Base-by-base conservation (phyloP, 1,140 invertebrate species). In the Zophobas morio region DNA sequence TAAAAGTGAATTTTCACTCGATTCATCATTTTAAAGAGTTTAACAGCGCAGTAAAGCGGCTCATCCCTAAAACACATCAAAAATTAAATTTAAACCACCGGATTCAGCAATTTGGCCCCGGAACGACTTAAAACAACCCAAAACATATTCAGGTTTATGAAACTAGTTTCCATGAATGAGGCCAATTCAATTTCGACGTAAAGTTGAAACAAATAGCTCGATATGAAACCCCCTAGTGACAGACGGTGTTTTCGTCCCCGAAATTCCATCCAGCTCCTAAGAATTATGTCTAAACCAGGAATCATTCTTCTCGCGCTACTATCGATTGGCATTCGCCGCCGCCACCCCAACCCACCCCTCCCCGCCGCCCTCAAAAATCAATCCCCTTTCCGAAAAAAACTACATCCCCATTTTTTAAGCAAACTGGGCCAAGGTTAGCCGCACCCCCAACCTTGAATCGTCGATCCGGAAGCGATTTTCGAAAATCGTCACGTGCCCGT, bases 351-450 rank as follows among this genome's bases (percentile, higher is more conserved):
- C 56, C 5, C 6, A 33, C 35, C 35, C 34, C 56, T 1, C 6
- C 36, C 36, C 56, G 56, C 56, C 35, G 56, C 32, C 53, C 53
- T 33, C 53, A 54, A 60, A 60, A 66, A 66, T 66, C 60, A 66
- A 66, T 66, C 60, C 60, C 60, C n/a, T 36, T 66, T 40, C 32
- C 40, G 42, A 66, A 66, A 63, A 39, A 34, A 6, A 8, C 4
- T 66, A 6, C 60, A 5, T 6, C 37, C n/a, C 60, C 20, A 20
- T 20, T 20, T 20, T 20, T 20, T 20, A 20, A 20, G 20, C 20
- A 20, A 66, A 66, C 20, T 66, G 39, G 60, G 60, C 20, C 60
- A 66, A 66, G 60, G 60, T 66, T 39, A 39, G 60, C 37, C 37
- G 60, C 37, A n/a, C 35, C 4, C 57, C 35, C 57, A 37, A 34